Percentiles rank a stretch among this genome's conserved stretches.
Conservation (phyloP, 1,140 invertebrate genomes). For the Ostrea denselamellosa region DNA sequence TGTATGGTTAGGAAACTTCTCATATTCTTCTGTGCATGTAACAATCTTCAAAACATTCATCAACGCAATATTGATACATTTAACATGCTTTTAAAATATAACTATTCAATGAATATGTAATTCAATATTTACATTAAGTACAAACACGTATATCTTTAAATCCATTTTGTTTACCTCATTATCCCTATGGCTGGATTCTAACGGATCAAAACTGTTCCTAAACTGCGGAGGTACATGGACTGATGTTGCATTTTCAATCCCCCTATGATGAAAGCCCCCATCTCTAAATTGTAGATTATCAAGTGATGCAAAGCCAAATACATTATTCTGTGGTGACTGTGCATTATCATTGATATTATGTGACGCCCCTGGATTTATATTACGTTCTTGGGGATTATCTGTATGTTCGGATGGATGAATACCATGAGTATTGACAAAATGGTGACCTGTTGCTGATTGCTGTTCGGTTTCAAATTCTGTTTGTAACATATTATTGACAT, state of each 20-base stretch:
- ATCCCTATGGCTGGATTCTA: not conserved
- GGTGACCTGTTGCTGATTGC: not conserved
- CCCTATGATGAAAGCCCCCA: not conserved
- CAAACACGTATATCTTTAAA: not conserved
- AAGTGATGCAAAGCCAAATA: not conserved
- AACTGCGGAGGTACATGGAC: not conserved
- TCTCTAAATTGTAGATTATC: not conserved
- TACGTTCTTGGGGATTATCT: not conserved
- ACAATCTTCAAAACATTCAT: not conserved
- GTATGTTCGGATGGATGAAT: not conserved
- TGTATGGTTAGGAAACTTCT: constrained; percentile 61
- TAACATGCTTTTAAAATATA: not conserved
- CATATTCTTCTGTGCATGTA: constrained; percentile 63
- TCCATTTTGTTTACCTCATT: not conserved
- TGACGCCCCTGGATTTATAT: too few relatives aligned
- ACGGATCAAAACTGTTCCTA: not conserved
- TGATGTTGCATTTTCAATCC: not conserved
- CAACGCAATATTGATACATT: not conserved
- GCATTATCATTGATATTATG: not conserved
- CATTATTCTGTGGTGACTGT: not conserved
- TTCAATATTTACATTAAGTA: not conserved
- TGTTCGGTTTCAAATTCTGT: not conserved
- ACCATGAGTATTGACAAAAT: not conserved
- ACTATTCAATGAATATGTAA: not conserved
- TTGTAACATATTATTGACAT: not conserved